Evolutionary conservation across 1,140 invertebrate genomes (phyloP).

Genomic region (Sitodiplosis mosellana): DNA sequence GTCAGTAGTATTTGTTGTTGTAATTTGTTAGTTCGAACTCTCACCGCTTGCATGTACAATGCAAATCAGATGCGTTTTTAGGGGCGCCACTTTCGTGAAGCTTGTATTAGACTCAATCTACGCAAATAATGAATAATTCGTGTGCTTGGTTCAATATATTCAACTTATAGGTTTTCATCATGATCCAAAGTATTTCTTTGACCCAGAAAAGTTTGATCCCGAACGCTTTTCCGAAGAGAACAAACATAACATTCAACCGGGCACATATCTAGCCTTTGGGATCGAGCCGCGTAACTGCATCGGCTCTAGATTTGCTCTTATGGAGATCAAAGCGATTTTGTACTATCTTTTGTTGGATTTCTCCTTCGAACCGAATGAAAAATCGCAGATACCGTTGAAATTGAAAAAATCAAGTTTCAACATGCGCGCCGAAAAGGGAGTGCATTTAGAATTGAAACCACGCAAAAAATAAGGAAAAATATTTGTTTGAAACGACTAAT

Average conservation of each 20-base stretch:
- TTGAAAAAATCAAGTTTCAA: constrained; percentile 8
- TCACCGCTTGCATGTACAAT: no score
- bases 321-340: constrained; percentile 26
- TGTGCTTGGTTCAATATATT: no score
- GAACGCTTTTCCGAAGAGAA: constrained; percentile 31
- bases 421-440: constrained; percentile 4
- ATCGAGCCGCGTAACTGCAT: constrained; percentile 28
- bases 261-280: constrained; percentile 24
- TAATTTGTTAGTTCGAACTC: no score
- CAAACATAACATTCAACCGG: constrained; percentile 13
- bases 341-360: constrained; percentile 16
- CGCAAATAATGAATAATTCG: no score
- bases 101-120: no score
- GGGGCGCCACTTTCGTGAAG: no score
- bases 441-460: neutral
- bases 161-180: no score
- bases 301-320: constrained; percentile 28
- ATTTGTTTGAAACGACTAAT: no score
- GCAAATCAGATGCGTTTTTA: no score
- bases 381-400: constrained; percentile 17
- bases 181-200: constrained; percentile 29
- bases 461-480: neutral
- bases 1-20: no score
- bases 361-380: constrained; percentile 16
- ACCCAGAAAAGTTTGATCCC: constrained; percentile 33